These are phyloP conservation scores for Actenoides hombroni DNA, from an alignment of 2,113 vertebrate genomes.

Conservation along the genomic window DNA sequence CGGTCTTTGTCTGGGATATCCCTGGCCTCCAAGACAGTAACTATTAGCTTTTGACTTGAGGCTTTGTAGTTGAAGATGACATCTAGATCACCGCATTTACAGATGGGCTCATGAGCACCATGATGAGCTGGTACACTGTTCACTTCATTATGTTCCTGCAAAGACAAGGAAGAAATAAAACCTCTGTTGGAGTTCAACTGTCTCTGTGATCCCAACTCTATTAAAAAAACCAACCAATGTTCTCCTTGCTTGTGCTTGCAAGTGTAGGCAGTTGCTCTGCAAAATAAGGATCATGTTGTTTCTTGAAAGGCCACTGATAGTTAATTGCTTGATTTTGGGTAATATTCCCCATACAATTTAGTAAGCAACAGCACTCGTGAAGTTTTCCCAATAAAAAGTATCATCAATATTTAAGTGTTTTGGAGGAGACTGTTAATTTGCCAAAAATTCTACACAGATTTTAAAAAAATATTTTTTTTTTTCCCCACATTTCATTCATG, in stretches of 20 bases:
- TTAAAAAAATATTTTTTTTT: background rate
- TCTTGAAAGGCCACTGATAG: background rate
- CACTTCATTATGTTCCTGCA: constrained; percentile 72
- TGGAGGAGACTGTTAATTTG: background rate
- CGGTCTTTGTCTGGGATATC: constrained; percentile 90
- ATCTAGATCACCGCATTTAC: constrained; percentile 88
- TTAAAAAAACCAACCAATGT: background rate
- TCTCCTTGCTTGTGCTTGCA: background rate
- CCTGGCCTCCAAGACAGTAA: constrained; percentile 82
- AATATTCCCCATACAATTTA: background rate
- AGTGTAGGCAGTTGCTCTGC: background rate
- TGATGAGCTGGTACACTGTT: constrained; percentile 26
- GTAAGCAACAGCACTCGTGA: background rate
- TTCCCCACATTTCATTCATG: background rate
- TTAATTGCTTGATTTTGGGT: background rate
- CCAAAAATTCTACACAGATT: background rate
- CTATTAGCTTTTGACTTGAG: constrained; percentile 81
- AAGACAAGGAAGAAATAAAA: constrained; percentile 4
- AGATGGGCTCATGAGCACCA: constrained; percentile 75
- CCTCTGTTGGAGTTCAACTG: background rate
- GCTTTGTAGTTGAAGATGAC: constrained; percentile 82
- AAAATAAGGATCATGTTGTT: background rate
- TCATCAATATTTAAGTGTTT: background rate
- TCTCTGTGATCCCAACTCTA: background rate
- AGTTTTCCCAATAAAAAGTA: background rate